Percentiles rank a stretch among this genome's conserved stretches.
phyloP scores from a whole-genome alignment of 2,888 invertebrate genomes.

The Cheilosia variabilis region DNA sequence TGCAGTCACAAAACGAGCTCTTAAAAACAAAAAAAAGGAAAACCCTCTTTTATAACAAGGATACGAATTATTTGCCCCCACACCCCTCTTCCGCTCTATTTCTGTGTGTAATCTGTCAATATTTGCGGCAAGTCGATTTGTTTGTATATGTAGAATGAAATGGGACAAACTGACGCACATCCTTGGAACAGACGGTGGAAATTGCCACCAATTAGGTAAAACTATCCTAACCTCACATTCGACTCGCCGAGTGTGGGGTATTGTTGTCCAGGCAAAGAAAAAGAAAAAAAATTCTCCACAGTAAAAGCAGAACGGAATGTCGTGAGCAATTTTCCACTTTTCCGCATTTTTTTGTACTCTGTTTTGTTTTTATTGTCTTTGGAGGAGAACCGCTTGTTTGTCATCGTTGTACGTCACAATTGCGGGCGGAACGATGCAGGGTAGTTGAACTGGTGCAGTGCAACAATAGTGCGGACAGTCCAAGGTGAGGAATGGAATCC shows the following conservation, averaged over 20 bases:
- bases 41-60: constrained; percentile 5
- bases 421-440: constrained; percentile 3
- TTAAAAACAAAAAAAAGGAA: not conserved
- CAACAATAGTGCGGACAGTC: constrained; percentile 38
- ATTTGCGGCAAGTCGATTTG: constrained; percentile 27
- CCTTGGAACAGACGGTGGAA: constrained; percentile 39
- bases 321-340: constrained; percentile 10
- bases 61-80: not conserved
- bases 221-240: constrained; percentile 19
- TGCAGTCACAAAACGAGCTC: constrained; percentile 11
- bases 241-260: not conserved
- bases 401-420: not conserved
- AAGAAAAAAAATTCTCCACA: constrained; percentile 18
- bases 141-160: not conserved
- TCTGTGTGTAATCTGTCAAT: constrained; percentile 31
- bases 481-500: constrained; percentile 33
- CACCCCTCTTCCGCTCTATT: not conserved
- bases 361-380: constrained; percentile 23
- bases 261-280: not conserved
- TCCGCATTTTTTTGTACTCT: not conserved
- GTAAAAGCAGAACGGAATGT: constrained; percentile 9
- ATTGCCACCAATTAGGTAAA: constrained; percentile 50
- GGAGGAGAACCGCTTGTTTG: not conserved
- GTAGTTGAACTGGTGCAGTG: constrained; percentile 32
- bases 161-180: constrained; percentile 6